These are phyloP conservation scores for Neodiprion virginianus DNA, from an alignment of 1,140 invertebrate species.

Conservation along the genomic window DNA sequence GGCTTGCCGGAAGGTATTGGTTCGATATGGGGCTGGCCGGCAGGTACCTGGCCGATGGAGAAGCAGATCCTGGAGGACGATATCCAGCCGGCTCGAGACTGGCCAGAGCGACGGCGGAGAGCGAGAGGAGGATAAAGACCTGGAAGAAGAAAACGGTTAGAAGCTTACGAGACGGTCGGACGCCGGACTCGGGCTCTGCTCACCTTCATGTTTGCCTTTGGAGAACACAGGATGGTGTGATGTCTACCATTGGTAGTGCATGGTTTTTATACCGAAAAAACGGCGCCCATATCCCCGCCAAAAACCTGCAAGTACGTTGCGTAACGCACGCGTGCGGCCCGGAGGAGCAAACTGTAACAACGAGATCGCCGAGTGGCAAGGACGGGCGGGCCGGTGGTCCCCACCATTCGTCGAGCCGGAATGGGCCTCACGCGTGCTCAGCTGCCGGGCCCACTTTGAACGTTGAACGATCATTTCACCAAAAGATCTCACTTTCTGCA, in stretches of 20 bases:
- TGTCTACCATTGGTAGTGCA: neutral
- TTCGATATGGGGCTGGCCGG: constrained; percentile 14
- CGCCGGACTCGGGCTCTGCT: neutral
- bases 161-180: neutral
- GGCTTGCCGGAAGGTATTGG: constrained; percentile 19
- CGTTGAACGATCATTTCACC: neutral
- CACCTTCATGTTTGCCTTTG: constrained; percentile 13
- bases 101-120: constrained; percentile 26
- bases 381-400: constrained; percentile 27
- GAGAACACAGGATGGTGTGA: constrained; percentile 13
- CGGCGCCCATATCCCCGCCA: neutral
- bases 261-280: constrained; percentile 21
- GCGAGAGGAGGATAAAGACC: constrained; percentile 34
- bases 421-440: neutral
- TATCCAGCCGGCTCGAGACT: constrained; percentile 46
- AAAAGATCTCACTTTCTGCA: neutral
- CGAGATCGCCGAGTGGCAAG: constrained; percentile 30
- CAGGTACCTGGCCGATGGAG: constrained; percentile 26
- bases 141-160: constrained; percentile 16
- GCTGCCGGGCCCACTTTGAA: neutral
- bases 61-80: constrained; percentile 29
- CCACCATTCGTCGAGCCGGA: constrained; percentile 29
- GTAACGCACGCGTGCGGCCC: constrained; percentile 15
- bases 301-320: constrained; percentile 9
- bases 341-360: constrained; percentile 27